Evolutionary conservation across 2,113 vertebrate species (phyloP), one percentile per base, ranked within the genome.

Genomic region (Micronycteris hirsuta): DNA sequence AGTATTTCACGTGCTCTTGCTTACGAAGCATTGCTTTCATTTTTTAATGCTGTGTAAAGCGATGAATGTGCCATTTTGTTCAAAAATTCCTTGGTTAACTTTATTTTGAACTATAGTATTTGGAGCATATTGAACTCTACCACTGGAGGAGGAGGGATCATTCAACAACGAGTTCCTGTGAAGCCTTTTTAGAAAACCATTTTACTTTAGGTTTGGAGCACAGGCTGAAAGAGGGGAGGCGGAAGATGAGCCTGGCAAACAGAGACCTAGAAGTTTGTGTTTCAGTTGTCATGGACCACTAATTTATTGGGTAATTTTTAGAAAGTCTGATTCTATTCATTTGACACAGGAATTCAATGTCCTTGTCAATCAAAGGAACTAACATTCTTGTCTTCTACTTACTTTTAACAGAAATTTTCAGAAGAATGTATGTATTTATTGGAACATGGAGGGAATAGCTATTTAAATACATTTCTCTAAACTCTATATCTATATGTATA

Each of bases 31-130:
- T 92, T 0, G 31, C 68, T 61, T 63, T 63, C 10, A 31, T 94
- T 96, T 96, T 93, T 43, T 77, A 94, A 87, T 80, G 89, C 5
- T 70, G 33, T 80, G 73, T 83, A 94, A 95, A 78, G 41, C 68
- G 38, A 26, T 86, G 85, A 82, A 63, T 89, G 81, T 93, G 88
- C 36, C 33, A 91, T 97, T 97, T 97, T n/a, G 33, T 95, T 97
- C 82, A 78, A 96, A 96, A 97, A 97, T 91, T 45, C 31, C 52
- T 89, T 94, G 74, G 36, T 73, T 96, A 77, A 85, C 71, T 88
- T 76, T 68, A 87, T 81, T 95, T 91, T 97, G 49, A 94, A 77
- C 31, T 70, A 63, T 43, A 63, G 28, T 83, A 41, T 45, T 91
- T 76, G n/a, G 26, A 81, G 22, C 63, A 61, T 41, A 87, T 74